Base-by-base conservation (phyloP, 2,888 invertebrate species). In the Dastarcus helophoroides region DNA sequence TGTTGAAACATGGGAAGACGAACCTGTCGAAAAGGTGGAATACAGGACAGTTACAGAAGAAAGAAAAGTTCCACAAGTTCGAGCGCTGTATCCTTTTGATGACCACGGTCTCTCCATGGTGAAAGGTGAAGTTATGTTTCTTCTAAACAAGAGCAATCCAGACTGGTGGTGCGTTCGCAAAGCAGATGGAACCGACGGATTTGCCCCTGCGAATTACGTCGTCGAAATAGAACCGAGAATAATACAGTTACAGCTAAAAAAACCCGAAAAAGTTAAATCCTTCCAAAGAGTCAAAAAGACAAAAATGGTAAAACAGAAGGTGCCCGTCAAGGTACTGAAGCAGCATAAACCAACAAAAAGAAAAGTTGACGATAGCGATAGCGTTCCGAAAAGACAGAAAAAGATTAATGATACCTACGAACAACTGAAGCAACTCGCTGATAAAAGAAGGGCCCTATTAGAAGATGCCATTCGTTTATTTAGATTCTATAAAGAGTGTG, bases 81-180 rank as follows among this genome's bases (percentile, higher is more conserved):
- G 76, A 44, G 79, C 84, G 6, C 65, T 88, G 27, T 95, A 94
- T 64, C 79, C 85, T 8, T 97, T 93, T 68, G 79, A 73, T 31
- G 94, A 94, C 0, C 88, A 91, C 51, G 93, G 91, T 26, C 86
- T 94, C 68, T 76, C 78, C 27, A 86, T 93, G 75, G 71, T 71
- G 31, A 95, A 94, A 61, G 89, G 89, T 31, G 93, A 95, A 64
- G 53, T 59, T 2, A 86, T 97, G 85, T 80, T 90, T 51, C 68
- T 98, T 1, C 71, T 97, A 39, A 89, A 84, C 56, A 91, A 91
- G 64, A 93, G 90, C 4, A 97, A 95, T 63, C 79, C 83, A 0
- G 98, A 98, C 59, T 97, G 97, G 97, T 98, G 98, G 98, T 89
- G 89, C 48, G 88, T 95, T n/a, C 71, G 91, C 8, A 90, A 90